Percentiles rank a stretch among this genome's conserved stretches.
Evolutionary conservation across 2,797 vertebrate species (phyloP).

Genomic region (Masticophis lateralis): DNA sequence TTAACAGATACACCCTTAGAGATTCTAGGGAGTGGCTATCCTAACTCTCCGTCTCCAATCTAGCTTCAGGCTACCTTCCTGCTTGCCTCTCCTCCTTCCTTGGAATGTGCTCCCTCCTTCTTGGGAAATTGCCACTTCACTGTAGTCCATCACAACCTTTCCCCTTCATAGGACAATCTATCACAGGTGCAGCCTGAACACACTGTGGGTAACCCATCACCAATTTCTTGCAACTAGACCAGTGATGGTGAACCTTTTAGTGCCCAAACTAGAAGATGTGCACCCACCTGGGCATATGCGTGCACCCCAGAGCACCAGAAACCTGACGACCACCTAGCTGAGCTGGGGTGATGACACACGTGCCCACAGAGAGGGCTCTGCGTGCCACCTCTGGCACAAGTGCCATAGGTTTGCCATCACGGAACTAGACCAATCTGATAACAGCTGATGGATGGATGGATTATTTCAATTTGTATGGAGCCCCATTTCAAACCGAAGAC

Average conservation of each 20-base stretch:
- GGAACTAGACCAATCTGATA: neutral
- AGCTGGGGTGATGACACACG: too few relatives aligned
- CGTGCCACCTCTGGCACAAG: too few relatives aligned
- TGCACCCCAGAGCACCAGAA: too few relatives aligned
- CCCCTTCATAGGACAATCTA: neutral
- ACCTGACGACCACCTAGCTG: too few relatives aligned
- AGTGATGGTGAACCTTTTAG: neutral
- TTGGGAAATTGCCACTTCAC: neutral
- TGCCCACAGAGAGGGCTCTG: too few relatives aligned
- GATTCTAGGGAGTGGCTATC: neutral
- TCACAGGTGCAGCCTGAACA: neutral
- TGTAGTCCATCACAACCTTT: neutral
- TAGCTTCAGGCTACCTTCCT: neutral
- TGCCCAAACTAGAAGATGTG: too few relatives aligned
- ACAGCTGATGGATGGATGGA: neutral
- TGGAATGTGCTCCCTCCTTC: neutral
- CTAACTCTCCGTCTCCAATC: neutral
- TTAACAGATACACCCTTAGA: neutral
- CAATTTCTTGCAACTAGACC: neutral
- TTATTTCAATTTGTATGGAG: neutral
- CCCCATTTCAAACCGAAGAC: neutral
- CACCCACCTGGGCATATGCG: rapidly evolving
- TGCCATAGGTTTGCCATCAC: too few relatives aligned
- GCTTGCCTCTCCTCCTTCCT: neutral
- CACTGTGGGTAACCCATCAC: neutral